Percentiles rank a stretch among this genome's conserved stretches.
These are phyloP conservation scores for Stegodyphus dumicola DNA, from an alignment of 1,140 invertebrate species.

Conservation along the genomic window DNA sequence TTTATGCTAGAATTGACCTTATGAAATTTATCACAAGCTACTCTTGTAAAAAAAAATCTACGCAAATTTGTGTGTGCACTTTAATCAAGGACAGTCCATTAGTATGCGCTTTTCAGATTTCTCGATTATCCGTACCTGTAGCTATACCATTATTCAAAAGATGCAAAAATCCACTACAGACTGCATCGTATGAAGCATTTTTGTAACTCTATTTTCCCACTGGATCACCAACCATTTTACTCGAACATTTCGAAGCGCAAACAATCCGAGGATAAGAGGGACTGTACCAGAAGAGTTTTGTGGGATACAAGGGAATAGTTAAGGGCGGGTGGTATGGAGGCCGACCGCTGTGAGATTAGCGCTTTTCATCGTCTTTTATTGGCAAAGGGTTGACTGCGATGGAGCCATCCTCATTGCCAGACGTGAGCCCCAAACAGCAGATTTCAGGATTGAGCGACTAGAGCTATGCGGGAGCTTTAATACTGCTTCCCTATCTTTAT, in stretches of 20 bases:
- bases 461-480: constrained; percentile 30
- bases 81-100: no score
- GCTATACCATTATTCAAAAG: no score
- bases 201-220: background rate
- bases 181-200: background rate
- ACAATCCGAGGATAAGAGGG: background rate
- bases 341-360: constrained; percentile 22
- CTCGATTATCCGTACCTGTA: no score
- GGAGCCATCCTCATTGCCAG: background rate
- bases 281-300: background rate
- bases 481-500: constrained; percentile 31
- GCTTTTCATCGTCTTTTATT: constrained; percentile 48
- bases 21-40: no score
- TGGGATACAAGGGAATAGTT: background rate
- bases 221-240: background rate
- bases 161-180: no score
- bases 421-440: constrained; percentile 10
- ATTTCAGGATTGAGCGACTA: constrained; percentile 39
- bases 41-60: no score
- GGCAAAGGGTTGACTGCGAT: constrained; percentile 40
- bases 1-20: no score
- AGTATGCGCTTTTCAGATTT: no score
- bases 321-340: background rate
- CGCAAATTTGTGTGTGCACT: no score
- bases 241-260: background rate